Evolutionary conservation across 2,113 vertebrate species (phyloP), one percentile per base, ranked within the genome.

Genomic region (Anthoscopus minutus): DNA sequence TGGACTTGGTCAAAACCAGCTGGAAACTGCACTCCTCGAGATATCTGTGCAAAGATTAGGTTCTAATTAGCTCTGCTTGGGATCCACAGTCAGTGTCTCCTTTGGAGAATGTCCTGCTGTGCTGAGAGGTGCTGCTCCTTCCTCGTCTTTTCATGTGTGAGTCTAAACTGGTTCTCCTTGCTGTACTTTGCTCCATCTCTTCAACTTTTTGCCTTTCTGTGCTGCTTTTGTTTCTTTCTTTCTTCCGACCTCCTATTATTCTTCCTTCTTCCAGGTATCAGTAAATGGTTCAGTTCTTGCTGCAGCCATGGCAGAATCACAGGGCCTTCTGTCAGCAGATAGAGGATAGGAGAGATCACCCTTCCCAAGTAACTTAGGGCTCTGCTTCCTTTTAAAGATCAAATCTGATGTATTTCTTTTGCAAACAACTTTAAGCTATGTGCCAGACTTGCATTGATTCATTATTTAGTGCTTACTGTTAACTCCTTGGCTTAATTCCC

Each of bases 381-480:
- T 89, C 62, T 76, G 19, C 31, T 81, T 81, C 6, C 33, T 35
- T 80, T 33, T 44, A 42, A 58, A 48, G 51, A 73, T 86, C 16
- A 56, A 51, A 50, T 76, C 23, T 76, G 57, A 72, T 80, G 4
- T 22, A 57, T 79, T 69, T 89, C 31, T 76, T 89, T 57, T 82
- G 45, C 71, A 88, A 91, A 89, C 58, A 80, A 80, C 71, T 58
- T 61, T 15, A 53, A 94, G 71, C 33, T 72, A 11, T 77, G 37
- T 60, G 71, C 80, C 73, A 65, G 57, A 50, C 80, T 92, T 57
- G 66, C 35, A 35, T 5, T 64, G 67, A 93, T 93, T 93, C 38
- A 47, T 93, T 93, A 90, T 94, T 88, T 73, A 86, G 53, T 51
- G 51, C 51, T 77, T 87, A 67, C 77, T 89, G 69, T 71, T 93